phyloP scores from a whole-genome alignment of 2,113 vertebrate genomes.

The Pollimyrus isidori region DNA sequence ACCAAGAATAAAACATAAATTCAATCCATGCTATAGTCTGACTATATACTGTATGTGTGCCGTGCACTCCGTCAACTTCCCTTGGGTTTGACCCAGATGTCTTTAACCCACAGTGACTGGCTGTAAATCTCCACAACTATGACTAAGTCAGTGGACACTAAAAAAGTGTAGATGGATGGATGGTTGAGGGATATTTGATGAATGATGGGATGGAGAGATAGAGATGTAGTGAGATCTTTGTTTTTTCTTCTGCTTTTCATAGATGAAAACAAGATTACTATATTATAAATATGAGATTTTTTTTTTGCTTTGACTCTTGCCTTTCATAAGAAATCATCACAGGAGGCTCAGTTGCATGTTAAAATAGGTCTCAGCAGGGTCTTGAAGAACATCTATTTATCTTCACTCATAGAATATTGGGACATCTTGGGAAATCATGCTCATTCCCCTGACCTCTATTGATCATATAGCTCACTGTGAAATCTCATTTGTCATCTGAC shows the following conservation, averaged over 20 bases:
- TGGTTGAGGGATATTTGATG: neutral
- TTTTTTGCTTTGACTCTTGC: neutral
- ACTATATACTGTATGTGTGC: neutral
- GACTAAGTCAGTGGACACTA: neutral
- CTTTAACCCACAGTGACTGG: neutral
- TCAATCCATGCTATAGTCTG: neutral
- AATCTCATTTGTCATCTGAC: neutral
- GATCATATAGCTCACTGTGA: neutral
- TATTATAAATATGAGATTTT: neutral
- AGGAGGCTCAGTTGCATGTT: neutral
- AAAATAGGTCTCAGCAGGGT: neutral
- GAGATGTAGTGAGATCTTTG: neutral
- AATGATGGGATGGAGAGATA: neutral
- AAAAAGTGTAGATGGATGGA: neutral
- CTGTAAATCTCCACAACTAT: neutral
- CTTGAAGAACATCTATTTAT: neutral
- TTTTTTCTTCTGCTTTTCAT: neutral
- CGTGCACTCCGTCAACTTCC: neutral
- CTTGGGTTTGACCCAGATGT: neutral
- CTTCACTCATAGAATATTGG: constrained; percentile 5
- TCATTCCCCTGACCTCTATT: neutral
- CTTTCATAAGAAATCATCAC: constrained; percentile 39
- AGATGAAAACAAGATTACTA: neutral
- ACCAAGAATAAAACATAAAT: neutral
- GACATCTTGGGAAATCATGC: neutral